Evolutionary conservation across 2,888 invertebrate genomes (phyloP).

Genomic region (Gibbula magus): DNA sequence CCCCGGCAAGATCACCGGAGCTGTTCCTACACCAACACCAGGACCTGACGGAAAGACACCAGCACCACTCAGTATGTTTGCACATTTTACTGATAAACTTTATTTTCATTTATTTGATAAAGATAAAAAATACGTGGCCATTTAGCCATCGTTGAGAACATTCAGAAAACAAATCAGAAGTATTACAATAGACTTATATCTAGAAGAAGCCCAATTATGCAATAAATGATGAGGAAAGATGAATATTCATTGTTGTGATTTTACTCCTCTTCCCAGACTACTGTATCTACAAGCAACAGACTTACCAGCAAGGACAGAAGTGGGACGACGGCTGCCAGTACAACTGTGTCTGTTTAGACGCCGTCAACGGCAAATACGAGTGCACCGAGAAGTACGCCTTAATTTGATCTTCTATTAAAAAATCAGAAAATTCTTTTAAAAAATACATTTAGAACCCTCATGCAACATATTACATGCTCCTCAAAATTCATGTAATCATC

Average conservation of each 20-base stretch:
- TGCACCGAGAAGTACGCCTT: slow-evolving; percentile 27
- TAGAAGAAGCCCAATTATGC: too few relatives aligned
- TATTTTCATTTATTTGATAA: too few relatives aligned
- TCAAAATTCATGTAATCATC: too few relatives aligned
- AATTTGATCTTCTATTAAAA: neutral
- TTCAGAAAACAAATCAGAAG: too few relatives aligned
- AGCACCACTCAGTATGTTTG: neutral
- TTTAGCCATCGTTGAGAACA: too few relatives aligned
- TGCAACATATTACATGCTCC: too few relatives aligned
- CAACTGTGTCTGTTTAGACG: slow-evolving; percentile 29
- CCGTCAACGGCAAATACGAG: slow-evolving; percentile 21
- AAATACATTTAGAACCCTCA: too few relatives aligned
- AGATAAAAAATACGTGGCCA: too few relatives aligned
- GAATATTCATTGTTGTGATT: neutral
- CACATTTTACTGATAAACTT: too few relatives aligned
- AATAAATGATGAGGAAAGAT: too few relatives aligned
- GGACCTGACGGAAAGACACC: slow-evolving; percentile 21
- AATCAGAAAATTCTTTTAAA: too few relatives aligned
- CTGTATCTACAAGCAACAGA: slow-evolving; percentile 30
- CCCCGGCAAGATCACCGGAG: slow-evolving; percentile 51
- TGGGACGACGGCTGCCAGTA: slow-evolving; percentile 38
- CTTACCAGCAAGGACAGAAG: slow-evolving; percentile 28
- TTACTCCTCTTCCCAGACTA: slow-evolving; percentile 22
- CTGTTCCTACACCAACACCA: slow-evolving; percentile 37
- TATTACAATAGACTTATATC: too few relatives aligned